Percentiles rank a stretch among this genome's conserved stretches.
Conservation (phyloP, 2,797 vertebrate genomes). For the Clarias platycephalus region DNA sequence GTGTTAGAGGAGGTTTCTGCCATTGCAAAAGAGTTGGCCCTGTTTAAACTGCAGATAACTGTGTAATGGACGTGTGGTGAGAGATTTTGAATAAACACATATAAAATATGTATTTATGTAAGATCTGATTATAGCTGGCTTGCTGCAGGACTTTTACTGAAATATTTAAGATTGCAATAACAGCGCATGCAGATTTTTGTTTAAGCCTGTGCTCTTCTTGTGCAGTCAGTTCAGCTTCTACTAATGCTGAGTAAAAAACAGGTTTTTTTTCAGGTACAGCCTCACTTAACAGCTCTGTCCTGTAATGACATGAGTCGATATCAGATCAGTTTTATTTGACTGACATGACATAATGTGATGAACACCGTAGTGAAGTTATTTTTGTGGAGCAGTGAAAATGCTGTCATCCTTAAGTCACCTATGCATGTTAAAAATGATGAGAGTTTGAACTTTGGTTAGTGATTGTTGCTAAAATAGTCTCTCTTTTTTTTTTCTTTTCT, state of each 20-base stretch:
- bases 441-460: not conserved
- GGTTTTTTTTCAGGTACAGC: not conserved
- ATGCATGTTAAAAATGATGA: not conserved
- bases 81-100: not conserved
- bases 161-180: not conserved
- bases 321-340: not conserved
- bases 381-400: not conserved
- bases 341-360: slow-evolving; percentile 1
- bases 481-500: not conserved
- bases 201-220: not conserved
- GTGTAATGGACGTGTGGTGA: not conserved
- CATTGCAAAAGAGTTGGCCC: not conserved
- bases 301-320: not conserved
- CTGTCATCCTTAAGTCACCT: not conserved
- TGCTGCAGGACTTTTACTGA: not conserved
- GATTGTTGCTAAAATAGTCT: not conserved
- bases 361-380: not conserved
- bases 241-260: slow-evolving; percentile 2
- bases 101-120: not conserved
- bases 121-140: not conserved
- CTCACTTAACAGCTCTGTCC: slow-evolving; percentile 53
- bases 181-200: not conserved
- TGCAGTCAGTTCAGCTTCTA: not conserved
- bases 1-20: not conserved
- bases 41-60: not conserved